These are phyloP conservation scores for Gopherus flavomarginatus DNA, from an alignment of 2,113 vertebrate genomes.

Conservation along the genomic window DNA sequence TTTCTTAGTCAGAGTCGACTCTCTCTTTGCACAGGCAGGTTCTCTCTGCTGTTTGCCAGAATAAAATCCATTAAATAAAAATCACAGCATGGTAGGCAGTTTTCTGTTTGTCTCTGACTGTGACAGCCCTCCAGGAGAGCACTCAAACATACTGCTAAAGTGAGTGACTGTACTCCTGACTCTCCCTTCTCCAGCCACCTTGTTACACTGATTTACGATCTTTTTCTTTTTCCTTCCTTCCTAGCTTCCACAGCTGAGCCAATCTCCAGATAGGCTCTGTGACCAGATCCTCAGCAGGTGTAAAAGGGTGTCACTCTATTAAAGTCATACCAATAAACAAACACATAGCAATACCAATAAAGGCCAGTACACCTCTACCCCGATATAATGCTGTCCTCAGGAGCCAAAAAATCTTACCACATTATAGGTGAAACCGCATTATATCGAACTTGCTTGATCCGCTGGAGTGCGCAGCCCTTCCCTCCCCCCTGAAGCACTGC, in stretches of 20 bases:
- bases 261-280: background rate
- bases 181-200: background rate
- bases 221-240: background rate
- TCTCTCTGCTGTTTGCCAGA: slow-evolving; percentile 6
- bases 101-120: background rate
- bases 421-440: too few species aligned
- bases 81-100: background rate
- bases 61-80: slow-evolving; percentile 11
- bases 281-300: background rate
- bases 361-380: background rate
- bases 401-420: too few species aligned
- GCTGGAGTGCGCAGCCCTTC: too few species aligned
- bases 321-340: slow-evolving; percentile 5
- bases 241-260: background rate
- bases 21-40: background rate
- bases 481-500: too few species aligned
- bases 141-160: background rate
- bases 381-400: too few species aligned
- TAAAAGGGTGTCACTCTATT: background rate
- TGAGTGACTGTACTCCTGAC: background rate
- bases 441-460: too few species aligned
- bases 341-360: background rate
- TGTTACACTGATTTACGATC: background rate
- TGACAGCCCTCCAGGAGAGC: background rate
- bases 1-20: slow-evolving; percentile 3